Conservation (phyloP, 2,888 invertebrate genomes). For the Drosophila ezoana region DNA sequence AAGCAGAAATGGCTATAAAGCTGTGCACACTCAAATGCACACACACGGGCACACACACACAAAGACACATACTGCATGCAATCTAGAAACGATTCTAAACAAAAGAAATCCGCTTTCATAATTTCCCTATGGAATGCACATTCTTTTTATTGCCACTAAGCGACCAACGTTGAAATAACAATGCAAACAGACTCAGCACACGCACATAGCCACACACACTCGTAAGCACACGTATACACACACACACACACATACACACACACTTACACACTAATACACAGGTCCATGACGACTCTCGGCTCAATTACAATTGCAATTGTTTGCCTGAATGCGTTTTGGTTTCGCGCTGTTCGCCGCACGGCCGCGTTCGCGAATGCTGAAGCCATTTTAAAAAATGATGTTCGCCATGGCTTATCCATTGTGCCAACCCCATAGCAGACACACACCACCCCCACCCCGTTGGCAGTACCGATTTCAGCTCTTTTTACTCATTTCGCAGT, state of each 20-base stretch:
- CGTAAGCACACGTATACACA: slow-evolving; percentile 20
- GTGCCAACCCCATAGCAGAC: not conserved
- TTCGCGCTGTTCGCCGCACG: slow-evolving; percentile 61
- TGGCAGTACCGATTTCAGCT: slow-evolving; percentile 23
- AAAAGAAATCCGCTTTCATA: slow-evolving; percentile 82
- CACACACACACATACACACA: slow-evolving; percentile 21
- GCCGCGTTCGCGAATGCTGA: slow-evolving; percentile 59
- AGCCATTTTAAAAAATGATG: slow-evolving; percentile 74
- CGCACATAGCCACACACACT: slow-evolving; percentile 23
- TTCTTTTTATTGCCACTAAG: slow-evolving; percentile 82
- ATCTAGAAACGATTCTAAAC: slow-evolving; percentile 80
- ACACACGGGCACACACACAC: slow-evolving; percentile 10
- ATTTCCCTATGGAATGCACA: slow-evolving; percentile 79
- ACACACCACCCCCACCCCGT: slow-evolving; percentile 2
- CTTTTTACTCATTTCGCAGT: slow-evolving; percentile 57
- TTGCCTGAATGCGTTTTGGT: slow-evolving; percentile 80
- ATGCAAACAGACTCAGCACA: slow-evolving; percentile 66
- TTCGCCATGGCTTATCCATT: slow-evolving; percentile 57
- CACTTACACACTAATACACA: slow-evolving; percentile 41
- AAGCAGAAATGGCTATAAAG: slow-evolving; percentile 71
- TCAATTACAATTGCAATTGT: slow-evolving; percentile 81
- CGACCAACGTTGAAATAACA: slow-evolving; percentile 76
- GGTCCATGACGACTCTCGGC: slow-evolving; percentile 70
- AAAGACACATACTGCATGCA: slow-evolving; percentile 59
- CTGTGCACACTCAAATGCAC: slow-evolving; percentile 36